These are phyloP conservation scores for Cheilosia urbana DNA, from an alignment of 2,888 invertebrate genomes.

Conservation along the genomic window DNA sequence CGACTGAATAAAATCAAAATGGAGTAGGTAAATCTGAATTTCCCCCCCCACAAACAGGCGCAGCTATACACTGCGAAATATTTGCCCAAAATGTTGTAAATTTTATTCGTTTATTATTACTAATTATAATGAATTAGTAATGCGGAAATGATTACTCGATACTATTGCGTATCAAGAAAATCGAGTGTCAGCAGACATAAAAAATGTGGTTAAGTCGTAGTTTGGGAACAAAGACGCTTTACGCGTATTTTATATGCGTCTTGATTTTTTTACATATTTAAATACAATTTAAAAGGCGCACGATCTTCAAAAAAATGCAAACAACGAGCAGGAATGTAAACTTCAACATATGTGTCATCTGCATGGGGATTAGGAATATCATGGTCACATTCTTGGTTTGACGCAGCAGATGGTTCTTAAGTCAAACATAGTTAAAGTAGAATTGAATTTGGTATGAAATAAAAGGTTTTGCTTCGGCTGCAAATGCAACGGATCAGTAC, in stretches of 20 bases:
- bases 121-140: slow-evolving; percentile 54
- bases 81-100: background rate
- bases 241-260: slow-evolving; percentile 12
- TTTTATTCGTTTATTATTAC: slow-evolving; percentile 13
- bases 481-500: no score
- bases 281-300: background rate
- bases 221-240: slow-evolving; percentile 32
- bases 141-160: slow-evolving; percentile 56
- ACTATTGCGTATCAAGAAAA: slow-evolving; percentile 40
- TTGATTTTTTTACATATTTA: background rate
- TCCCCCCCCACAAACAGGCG: background rate
- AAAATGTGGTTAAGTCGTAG: slow-evolving; percentile 29
- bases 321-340: no score
- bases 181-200: slow-evolving; percentile 11
- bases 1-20: slow-evolving; percentile 11
- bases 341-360: no score
- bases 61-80: background rate
- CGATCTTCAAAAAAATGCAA: no score
- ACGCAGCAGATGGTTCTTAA: no score
- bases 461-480: no score
- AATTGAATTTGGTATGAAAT: no score
- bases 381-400: no score
- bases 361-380: no score
- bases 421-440: no score
- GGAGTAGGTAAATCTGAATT: slow-evolving; percentile 28